A percentile compares a stretch with the other conserved stretches of the same genome.
These are phyloP conservation scores for Proteles cristata DNA, from an alignment of 2,113 vertebrate species.

Conservation along the genomic window DNA sequence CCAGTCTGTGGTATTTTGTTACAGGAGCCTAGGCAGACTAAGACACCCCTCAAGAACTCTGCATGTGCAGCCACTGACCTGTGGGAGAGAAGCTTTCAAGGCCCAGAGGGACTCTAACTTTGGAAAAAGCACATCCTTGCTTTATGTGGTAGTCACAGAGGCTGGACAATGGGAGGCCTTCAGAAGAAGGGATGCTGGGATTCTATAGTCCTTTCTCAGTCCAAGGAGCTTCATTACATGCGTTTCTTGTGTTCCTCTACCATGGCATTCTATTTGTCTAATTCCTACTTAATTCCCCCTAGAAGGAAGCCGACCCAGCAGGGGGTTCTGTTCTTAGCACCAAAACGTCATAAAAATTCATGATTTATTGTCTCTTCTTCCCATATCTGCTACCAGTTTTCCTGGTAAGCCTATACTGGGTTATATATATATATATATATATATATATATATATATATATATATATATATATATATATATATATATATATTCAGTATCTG, in stretches of 20 bases:
- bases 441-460: no score
- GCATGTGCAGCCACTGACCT: background rate
- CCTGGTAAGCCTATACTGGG: background rate
- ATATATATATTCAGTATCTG: background rate
- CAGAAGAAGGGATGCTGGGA: background rate
- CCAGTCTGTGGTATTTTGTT: background rate
- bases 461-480: background rate
- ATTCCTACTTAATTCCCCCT: background rate
- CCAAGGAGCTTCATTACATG: background rate
- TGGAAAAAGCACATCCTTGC: background rate
- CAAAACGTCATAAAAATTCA: background rate
- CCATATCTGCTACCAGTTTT: background rate
- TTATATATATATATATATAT: background rate
- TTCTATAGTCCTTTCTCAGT: background rate
- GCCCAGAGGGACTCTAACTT: background rate
- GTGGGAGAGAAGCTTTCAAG: background rate
- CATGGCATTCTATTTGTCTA: background rate
- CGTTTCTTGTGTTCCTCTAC: background rate
- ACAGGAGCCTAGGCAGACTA: background rate
- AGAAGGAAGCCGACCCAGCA: background rate
- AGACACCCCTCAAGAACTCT: background rate
- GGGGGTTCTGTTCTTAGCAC: background rate
- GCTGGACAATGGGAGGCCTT: background rate
- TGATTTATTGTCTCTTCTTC: background rate
- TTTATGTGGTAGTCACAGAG: background rate